Percentiles rank a stretch among this genome's conserved stretches.
Conservation (phyloP, 2,797 vertebrate species). For the Oreochromis mossambicus region DNA sequence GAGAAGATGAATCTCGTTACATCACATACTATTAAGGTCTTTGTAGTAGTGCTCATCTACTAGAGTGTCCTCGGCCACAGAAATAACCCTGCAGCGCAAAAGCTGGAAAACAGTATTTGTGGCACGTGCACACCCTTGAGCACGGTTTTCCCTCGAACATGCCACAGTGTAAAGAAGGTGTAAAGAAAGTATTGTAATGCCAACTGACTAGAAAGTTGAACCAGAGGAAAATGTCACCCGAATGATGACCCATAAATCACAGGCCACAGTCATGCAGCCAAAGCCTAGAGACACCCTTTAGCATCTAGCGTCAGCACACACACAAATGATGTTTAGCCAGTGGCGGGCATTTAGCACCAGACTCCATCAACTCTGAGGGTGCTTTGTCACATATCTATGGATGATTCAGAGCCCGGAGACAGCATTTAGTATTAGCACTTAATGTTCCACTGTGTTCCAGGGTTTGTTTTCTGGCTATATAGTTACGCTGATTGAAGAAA, state of each 20-base stretch:
- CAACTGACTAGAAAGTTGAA: constrained; percentile 36
- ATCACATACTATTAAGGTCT: constrained; percentile 6
- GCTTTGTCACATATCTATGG: constrained; percentile 60
- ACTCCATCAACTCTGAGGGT: constrained; percentile 39
- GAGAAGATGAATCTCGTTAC: constrained; percentile 15
- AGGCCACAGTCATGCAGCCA: constrained; percentile 46
- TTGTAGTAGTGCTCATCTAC: not conserved
- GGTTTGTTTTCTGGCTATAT: constrained; percentile 46
- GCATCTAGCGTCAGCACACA: constrained; percentile 45
- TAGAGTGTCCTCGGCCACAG: not conserved
- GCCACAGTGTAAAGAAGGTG: constrained; percentile 34
- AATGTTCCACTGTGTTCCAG: constrained; percentile 44
- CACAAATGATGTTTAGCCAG: constrained; percentile 56
- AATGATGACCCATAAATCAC: constrained; percentile 66
- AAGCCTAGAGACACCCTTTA: constrained; percentile 59
- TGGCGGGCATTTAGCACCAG: constrained; percentile 70
- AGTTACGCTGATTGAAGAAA: constrained; percentile 54
- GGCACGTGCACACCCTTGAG: not conserved
- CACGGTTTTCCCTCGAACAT: not conserved
- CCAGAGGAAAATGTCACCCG: constrained; percentile 59
- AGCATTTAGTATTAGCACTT: constrained; percentile 59
- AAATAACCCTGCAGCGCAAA: constrained; percentile 12
- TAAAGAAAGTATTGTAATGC: constrained; percentile 31
- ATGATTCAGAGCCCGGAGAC: constrained; percentile 55
- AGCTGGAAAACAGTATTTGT: not conserved